These are phyloP conservation scores for Athetis lepigone DNA, from an alignment of 2,888 invertebrate genomes.

Conservation along the genomic window DNA sequence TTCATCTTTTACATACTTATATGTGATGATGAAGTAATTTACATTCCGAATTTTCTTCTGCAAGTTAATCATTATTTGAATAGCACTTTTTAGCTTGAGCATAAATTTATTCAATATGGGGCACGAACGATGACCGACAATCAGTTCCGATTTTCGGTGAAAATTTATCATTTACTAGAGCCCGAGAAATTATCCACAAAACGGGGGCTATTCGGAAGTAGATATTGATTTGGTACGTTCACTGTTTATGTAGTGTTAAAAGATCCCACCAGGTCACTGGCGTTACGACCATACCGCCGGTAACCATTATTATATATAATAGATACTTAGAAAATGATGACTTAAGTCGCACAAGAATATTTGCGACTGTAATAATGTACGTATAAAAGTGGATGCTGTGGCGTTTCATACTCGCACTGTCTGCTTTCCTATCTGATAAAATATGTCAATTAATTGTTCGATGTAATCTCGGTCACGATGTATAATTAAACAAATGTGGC, in stretches of 20 bases:
- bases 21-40: conserved; percentile 31
- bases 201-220: conserved; percentile 66
- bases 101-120: conserved; percentile 38
- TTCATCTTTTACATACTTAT: conserved; percentile 51
- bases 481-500: conserved; percentile 37
- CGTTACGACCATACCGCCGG: conserved; percentile 69
- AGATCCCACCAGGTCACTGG: conserved; percentile 82
- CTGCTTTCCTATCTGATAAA: conserved; percentile 76
- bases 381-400: conserved; percentile 89
- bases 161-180: conserved; percentile 44
- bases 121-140: conserved; percentile 35
- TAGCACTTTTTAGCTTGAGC: conserved; percentile 39
- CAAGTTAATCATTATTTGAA: conserved; percentile 39
- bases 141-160: conserved; percentile 37
- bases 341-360: conserved; percentile 77
- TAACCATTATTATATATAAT: conserved; percentile 73
- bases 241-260: conserved; percentile 74
- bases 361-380: conserved; percentile 81
- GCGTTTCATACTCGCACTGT: conserved; percentile 83
- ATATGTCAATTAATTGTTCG: conserved; percentile 84
- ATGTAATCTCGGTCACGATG: conserved; percentile 62
- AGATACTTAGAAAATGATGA: conserved; percentile 78
- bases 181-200: conserved; percentile 51
- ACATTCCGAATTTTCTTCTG: conserved; percentile 40
- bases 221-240: conserved; percentile 73